Conservation (phyloP, 2,888 invertebrate genomes). For the Leptothorax acervorum region DNA sequence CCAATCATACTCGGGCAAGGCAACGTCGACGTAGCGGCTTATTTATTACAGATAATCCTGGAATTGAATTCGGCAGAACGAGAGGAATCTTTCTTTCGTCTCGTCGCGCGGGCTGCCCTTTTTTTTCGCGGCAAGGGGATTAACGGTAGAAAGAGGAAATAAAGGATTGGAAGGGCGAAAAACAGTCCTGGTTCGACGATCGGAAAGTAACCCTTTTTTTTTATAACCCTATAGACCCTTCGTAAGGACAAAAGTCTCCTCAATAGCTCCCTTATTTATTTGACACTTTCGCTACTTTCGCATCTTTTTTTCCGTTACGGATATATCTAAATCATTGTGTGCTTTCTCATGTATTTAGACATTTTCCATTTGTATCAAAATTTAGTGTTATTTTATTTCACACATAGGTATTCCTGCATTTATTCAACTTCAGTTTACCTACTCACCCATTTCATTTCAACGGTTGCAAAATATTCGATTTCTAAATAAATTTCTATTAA, state of each 20-base stretch:
- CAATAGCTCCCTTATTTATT: conserved; percentile 62
- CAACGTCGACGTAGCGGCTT: conserved; percentile 53
- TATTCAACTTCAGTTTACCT: background rate
- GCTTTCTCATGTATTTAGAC: background rate
- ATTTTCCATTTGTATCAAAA: background rate
- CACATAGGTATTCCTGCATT: background rate
- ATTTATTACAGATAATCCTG: conserved; percentile 78
- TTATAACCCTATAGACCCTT: conserved; percentile 37
- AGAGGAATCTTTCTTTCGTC: conserved; percentile 29
- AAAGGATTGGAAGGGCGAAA: conserved; percentile 8
- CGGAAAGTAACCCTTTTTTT: conserved; percentile 67
- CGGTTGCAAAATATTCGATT: background rate
- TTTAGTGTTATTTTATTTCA: background rate
- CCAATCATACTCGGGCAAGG: conserved; percentile 14
- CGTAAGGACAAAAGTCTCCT: conserved; percentile 22
- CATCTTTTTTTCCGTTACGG: background rate
- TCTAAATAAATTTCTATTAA: conserved; percentile 17
- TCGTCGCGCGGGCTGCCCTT: conserved; percentile 30
- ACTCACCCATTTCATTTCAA: background rate
- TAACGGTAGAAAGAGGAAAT: conserved; percentile 43
- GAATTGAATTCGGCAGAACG: conserved; percentile 72
- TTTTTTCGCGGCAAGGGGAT: conserved; percentile 22
- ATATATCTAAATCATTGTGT: conserved; percentile 2
- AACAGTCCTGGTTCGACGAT: conserved; percentile 47
- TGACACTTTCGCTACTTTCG: conserved; percentile 16